Evolutionary conservation across 2,797 vertebrate species (phyloP).

Genomic region (Tapirus indicus): DNA sequence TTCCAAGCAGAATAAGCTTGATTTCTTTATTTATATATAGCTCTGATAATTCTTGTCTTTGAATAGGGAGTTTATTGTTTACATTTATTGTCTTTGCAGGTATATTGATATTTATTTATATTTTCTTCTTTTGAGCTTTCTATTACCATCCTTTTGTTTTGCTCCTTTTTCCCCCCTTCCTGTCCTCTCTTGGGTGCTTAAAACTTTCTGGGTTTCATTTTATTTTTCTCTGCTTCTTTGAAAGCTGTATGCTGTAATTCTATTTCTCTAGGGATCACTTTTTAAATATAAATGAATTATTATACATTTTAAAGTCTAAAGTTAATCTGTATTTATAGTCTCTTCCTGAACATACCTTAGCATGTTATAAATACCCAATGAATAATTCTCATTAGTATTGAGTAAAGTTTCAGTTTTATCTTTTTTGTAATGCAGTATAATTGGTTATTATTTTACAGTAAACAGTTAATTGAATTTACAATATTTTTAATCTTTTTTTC

Average conservation of each 20-base stretch:
- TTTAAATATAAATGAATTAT: background rate
- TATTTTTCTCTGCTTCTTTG: constrained; percentile 3
- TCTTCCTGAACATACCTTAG: background rate
- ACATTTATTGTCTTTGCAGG: background rate
- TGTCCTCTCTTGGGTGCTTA: background rate
- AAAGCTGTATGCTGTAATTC: background rate
- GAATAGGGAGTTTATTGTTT: background rate
- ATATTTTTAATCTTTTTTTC: background rate
- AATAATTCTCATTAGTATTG: constrained; percentile 9
- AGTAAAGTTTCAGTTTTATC: background rate
- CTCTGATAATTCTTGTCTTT: background rate
- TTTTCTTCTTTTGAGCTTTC: background rate
- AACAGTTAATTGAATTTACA: constrained; percentile 28
- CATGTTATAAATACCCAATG: background rate
- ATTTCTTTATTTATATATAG: background rate
- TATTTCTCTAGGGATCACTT: background rate
- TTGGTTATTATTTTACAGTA: background rate
- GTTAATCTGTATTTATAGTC: background rate
- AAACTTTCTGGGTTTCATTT: background rate
- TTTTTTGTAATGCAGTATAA: background rate
- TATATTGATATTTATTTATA: background rate
- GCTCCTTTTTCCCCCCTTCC: background rate
- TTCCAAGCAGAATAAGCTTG: background rate
- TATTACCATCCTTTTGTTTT: background rate
- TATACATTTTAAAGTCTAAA: background rate